Evolutionary conservation across 1,140 invertebrate genomes (phyloP).

Genomic region (Zaprionus lachaisei): DNA sequence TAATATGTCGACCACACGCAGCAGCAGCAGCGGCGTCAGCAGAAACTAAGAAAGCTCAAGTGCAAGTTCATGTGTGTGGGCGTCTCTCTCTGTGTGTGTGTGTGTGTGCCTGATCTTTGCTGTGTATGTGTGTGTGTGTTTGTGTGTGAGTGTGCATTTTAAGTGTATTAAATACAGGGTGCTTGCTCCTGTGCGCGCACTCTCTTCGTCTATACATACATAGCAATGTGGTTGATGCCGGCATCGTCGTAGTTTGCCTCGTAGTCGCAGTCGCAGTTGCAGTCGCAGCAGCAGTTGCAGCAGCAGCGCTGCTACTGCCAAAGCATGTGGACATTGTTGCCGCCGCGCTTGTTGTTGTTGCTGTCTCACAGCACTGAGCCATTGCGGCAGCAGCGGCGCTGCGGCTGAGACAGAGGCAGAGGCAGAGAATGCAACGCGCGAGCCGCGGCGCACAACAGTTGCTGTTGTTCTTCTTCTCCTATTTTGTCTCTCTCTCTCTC

Average conservation of each 20-base stretch:
- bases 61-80: conserved; percentile 36
- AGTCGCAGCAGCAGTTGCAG: not conserved
- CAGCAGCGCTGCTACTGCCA: conserved; percentile 19
- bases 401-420: conserved; percentile 1
- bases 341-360: conserved; percentile 37
- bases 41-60: conserved; percentile 21
- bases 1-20: conserved; percentile 23
- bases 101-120: not conserved
- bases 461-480: not conserved
- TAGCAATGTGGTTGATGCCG: conserved; percentile 27
- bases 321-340: conserved; percentile 41
- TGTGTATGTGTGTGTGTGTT: conserved; percentile 16
- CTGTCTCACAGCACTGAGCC: conserved; percentile 65
- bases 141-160: conserved; percentile 12
- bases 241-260: conserved; percentile 14
- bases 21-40: conserved; percentile 11
- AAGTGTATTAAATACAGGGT: conserved; percentile 42
- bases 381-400: conserved; percentile 22
- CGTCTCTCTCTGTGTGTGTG: conserved; percentile 7
- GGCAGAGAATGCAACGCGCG: conserved; percentile 17
- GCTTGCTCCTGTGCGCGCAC: conserved; percentile 7
- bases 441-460: conserved; percentile 12
- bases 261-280: not conserved
- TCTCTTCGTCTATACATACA: conserved; percentile 36
- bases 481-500: not conserved